A percentile compares a stretch with the other conserved stretches of the same genome.
Conservation (phyloP, 2,888 invertebrate genomes). For the Nemoura dubitans region DNA sequence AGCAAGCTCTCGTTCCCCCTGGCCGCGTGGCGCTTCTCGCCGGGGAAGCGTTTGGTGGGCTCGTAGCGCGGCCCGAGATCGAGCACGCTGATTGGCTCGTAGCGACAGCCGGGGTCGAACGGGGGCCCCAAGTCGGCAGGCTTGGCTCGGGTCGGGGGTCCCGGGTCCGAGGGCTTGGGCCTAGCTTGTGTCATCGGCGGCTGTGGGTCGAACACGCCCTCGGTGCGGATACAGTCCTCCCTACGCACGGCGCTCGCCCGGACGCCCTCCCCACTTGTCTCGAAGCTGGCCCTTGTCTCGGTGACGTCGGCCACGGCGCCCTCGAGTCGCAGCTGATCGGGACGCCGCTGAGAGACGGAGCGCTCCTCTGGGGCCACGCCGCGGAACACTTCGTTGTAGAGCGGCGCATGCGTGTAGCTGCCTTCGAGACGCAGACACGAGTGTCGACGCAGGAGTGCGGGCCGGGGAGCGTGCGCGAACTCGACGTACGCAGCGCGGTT, state of each 20-base stretch:
- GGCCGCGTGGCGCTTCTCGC: conserved; percentile 25
- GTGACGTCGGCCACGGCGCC: conserved; percentile 37
- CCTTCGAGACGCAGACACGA: conserved; percentile 64
- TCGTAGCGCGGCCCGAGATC: neutral
- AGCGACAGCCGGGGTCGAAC: neutral
- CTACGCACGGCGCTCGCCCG: conserved; percentile 40
- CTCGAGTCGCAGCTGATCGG: conserved; percentile 41
- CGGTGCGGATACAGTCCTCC: conserved; percentile 40
- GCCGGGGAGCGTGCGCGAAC: conserved; percentile 59
- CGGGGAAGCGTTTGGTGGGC: neutral
- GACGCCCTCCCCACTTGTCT: too few species aligned
- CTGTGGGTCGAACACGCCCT: conserved; percentile 39
- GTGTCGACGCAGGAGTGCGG: conserved; percentile 58
- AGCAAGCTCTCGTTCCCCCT: neutral
- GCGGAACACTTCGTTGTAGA: conserved; percentile 61
- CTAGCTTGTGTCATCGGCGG: too few species aligned
- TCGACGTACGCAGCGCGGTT: conserved; percentile 61
- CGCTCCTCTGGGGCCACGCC: conserved; percentile 60
- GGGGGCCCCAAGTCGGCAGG: too few species aligned
- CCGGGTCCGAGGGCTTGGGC: neutral
- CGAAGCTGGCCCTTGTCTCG: conserved; percentile 40
- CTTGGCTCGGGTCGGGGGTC: too few species aligned
- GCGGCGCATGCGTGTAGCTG: conserved; percentile 59
- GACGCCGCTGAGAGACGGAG: conserved; percentile 56
- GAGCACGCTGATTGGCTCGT: neutral